Conservation (phyloP, 1,140 invertebrate species). For the Condylostylus longicornis region DNA sequence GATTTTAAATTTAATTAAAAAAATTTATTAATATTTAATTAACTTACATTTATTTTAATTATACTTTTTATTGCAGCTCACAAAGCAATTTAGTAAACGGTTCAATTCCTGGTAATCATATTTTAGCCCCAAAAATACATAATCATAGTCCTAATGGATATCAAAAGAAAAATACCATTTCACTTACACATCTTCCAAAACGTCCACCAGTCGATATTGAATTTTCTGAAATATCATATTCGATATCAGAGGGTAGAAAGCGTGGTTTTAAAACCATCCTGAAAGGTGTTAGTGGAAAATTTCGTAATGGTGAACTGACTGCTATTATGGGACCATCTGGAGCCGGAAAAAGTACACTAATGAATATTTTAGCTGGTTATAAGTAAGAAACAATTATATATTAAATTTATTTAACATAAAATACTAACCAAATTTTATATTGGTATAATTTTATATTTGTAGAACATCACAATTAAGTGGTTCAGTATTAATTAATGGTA, state of each 20-base stretch:
- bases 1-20: too few relatives aligned
- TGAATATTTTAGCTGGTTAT: constrained; percentile 81
- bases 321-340: constrained; percentile 91
- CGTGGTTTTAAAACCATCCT: constrained; percentile 67
- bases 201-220: constrained; percentile 75
- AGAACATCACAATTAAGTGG: constrained; percentile 62
- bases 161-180: constrained; percentile 40
- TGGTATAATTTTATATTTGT: constrained; percentile 20
- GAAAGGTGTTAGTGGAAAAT: constrained; percentile 70
- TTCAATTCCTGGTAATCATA: constrained; percentile 35
- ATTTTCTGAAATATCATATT: constrained; percentile 70
- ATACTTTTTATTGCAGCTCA: constrained; percentile 38
- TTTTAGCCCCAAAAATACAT: constrained; percentile 46
- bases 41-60: background rate
- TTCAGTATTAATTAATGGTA: constrained; percentile 68
- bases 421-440: background rate
- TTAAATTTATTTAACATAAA: background rate
- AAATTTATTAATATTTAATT: too few relatives aligned
- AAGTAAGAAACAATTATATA: constrained; percentile 43
- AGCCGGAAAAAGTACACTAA: constrained; percentile 81
- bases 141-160: constrained; percentile 47
- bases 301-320: constrained; percentile 62
- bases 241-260: constrained; percentile 64
- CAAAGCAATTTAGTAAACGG: constrained; percentile 58
- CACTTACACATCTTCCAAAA: constrained; percentile 61